Evolutionary conservation across 2,888 invertebrate species (phyloP), one percentile per base, ranked within the genome.

Genomic region (Perizoma flavofasciatum): DNA sequence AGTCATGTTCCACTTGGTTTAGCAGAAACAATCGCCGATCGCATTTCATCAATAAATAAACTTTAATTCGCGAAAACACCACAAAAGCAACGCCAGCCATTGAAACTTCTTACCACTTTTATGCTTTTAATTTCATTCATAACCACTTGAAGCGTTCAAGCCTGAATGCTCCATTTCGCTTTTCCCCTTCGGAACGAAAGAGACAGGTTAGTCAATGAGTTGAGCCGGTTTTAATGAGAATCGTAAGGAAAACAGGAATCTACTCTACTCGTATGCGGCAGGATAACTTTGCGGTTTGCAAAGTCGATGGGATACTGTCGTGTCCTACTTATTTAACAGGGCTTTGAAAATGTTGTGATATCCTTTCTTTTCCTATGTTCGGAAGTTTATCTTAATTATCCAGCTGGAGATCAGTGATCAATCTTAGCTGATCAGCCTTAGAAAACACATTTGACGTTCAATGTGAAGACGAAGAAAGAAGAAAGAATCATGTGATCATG

Each of bases 211-310:
- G 33, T 60, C 52, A 61, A 56, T 61, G 61, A 46, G 56, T 35
- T 52, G 53, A 49, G 56, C 61, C 46, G 61, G 61, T 61, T 61
- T 46, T 57, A 57, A 61, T 61, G 57, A 57, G 61, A n/a, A 49
- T 52, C 35, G 59, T 54, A 55, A 40, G 47, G 48, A 37, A 51
- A 49, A 41, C 46, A 54, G 50, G 57, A 61, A 56, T 49, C 34
- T 1, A n/a, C n/a, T n/a, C n/a, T n/a, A n/a, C n/a, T 37, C 22
- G 22, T 49, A 40, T 10, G 45, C 35, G 37, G 49, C 8, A 44
- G 10, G 56, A 34, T 45, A 37, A 9, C 49, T 45, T 40, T 49
- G 39, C 8, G 11, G 10, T 46, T 46, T 56, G 35, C 11, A 35
- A 41, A 49, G 11, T 44, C 44, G 40, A 32, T n/a, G 6, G 48